Conservation (phyloP, 92 coral and sea anemone genomes). For the Umimayanthus chanpuru region DNA sequence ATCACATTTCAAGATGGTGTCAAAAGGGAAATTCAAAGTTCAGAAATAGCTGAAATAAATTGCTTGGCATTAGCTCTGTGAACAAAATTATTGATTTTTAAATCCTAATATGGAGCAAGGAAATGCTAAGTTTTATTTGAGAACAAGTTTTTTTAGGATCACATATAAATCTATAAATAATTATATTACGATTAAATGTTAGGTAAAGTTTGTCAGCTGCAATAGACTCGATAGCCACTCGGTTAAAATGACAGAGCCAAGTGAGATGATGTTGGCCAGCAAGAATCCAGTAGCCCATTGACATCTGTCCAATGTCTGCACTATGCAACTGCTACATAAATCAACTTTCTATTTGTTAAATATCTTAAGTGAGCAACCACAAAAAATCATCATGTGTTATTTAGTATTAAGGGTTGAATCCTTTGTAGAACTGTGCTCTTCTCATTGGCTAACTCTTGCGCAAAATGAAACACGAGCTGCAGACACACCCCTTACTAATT, state of each 20-base stretch:
- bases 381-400: neutral
- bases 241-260: neutral
- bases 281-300: constrained; percentile 92
- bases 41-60: no score
- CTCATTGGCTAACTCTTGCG: neutral
- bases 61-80: no score
- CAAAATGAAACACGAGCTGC: neutral
- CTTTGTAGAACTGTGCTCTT: constrained; percentile 22
- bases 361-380: neutral
- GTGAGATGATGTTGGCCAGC: constrained; percentile 70
- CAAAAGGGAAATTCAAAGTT: no score
- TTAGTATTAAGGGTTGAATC: neutral
- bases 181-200: neutral
- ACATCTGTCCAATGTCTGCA: constrained; percentile 29
- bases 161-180: neutral
- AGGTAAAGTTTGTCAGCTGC: neutral
- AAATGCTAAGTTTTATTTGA: no score
- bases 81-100: no score
- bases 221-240: neutral
- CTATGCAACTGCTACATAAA: neutral
- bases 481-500: neutral
- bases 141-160: no score
- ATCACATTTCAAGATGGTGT: no score
- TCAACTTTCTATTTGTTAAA: neutral
- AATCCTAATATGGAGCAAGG: no score